Conservation (phyloP, 2,113 vertebrate genomes). For the Pelusios castaneus region DNA sequence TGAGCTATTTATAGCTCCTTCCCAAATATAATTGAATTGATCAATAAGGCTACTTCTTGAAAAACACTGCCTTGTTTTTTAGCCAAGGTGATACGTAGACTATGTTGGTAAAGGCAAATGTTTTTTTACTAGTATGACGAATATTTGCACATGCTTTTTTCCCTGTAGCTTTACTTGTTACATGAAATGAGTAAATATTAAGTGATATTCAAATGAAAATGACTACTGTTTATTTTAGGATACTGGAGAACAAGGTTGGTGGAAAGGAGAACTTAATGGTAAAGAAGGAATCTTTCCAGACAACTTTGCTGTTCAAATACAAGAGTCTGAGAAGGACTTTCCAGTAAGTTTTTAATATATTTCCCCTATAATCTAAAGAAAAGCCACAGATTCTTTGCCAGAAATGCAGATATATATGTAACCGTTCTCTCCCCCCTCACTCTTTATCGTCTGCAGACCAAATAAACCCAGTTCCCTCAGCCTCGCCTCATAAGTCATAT, state of each 20-base stretch:
- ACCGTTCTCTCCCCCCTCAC: too few species aligned
- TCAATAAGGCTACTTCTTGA: neutral
- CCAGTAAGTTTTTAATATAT: slow-evolving; percentile 78
- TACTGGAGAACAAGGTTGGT: slow-evolving; percentile 93
- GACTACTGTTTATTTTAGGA: slow-evolving; percentile 80
- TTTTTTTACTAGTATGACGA: neutral
- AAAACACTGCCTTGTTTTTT: rapidly evolving
- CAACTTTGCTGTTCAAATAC: slow-evolving; percentile 86
- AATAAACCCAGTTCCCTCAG: too few species aligned
- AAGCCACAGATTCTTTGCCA: neutral
- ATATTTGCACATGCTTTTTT: neutral
- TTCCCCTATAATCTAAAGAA: neutral
- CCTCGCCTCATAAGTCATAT: too few species aligned
- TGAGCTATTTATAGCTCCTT: neutral
- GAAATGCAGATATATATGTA: neutral
- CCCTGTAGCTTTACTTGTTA: neutral
- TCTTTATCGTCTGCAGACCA: too few species aligned
- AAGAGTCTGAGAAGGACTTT: slow-evolving; percentile 89
- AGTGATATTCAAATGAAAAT: neutral
- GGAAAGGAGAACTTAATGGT: slow-evolving; percentile 90
- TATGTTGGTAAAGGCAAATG: neutral
- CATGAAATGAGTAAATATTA: neutral
- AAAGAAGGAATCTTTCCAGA: slow-evolving; percentile 94
- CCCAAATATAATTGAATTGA: neutral
- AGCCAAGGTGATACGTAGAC: neutral